Evolutionary conservation across 2,113 vertebrate species (phyloP), one percentile per base, ranked within the genome.

Genomic region (Heterochromis multidens): DNA sequence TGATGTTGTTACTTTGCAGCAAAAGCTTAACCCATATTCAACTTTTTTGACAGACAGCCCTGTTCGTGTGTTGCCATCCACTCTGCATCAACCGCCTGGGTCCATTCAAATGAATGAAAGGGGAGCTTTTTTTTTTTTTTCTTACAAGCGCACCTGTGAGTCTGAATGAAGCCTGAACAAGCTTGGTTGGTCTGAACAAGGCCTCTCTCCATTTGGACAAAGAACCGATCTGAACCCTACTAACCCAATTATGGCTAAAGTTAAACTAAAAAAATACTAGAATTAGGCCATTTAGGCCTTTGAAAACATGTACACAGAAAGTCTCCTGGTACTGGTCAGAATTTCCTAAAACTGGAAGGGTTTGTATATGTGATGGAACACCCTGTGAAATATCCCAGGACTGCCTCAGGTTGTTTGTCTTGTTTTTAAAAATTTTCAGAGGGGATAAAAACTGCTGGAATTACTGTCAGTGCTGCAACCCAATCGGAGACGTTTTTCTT

Each of bases 381-480:
- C 25, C 67, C 67, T 4, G 9, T 72, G 43, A 72, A 74, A 74
- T 31, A 33, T 33, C 70, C 46, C 70, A 74, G 46, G 70, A n/a
- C 67, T 11, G 0, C 67, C 43, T 31, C 31, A 74, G 25, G 67
- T 74, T 74, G 27, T 54, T 76, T 33, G 81, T 56, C 61, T 89
- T 84, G 43, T 87, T 59, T 79, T 72, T 27, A 56, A 82, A 80
- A 43, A 60, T 65, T 58, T 76, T 84, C 81, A 56, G 70, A 35
- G 29, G 19, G 49, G 43, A 78, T 84, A 79, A 60, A 67, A 43
- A 58, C 61, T 52, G 14, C 33, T 78, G 33, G 31, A 62, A 49
- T 81, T 62, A 65, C 67, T 87, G 58, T 65, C 54, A 72, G 67
- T 67, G 17, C 21, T 29, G 57, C 33, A 77, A 59, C 83, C 61